phyloP scores from a whole-genome alignment of 2,888 invertebrate species.

The Carabus problematicus region DNA sequence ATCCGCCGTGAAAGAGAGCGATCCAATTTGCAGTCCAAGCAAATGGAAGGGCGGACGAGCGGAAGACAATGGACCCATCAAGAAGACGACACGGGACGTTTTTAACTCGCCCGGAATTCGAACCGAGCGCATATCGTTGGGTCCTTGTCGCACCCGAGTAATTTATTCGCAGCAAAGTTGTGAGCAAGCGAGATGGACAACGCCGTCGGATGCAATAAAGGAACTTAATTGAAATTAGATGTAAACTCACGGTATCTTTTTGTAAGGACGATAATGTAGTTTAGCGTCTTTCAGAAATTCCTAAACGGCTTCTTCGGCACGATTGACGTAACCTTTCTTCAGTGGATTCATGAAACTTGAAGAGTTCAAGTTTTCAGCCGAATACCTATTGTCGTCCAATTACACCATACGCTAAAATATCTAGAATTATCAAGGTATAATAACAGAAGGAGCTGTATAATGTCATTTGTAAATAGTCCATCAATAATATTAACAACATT shows the following conservation, averaged over 20 bases:
- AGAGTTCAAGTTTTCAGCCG: too few relatives aligned
- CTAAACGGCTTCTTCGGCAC: conserved; percentile 11
- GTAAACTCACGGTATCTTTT: conserved; percentile 37
- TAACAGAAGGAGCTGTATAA: too few relatives aligned
- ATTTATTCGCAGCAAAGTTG: conserved; percentile 28
- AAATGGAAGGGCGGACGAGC: conserved; percentile 3
- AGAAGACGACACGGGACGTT: conserved; percentile 23
- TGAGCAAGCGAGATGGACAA: conserved; percentile 20
- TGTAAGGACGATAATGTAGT: conserved; percentile 25
- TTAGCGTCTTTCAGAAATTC: conserved; percentile 5
- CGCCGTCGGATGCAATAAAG: conserved; percentile 35
- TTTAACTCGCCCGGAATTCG: conserved; percentile 28
- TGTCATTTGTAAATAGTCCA: too few relatives aligned
- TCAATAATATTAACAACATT: too few relatives aligned
- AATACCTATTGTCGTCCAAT: too few relatives aligned
- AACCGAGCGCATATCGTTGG: neutral
- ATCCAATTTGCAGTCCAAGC: conserved; percentile 23
- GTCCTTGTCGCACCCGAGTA: conserved; percentile 20
- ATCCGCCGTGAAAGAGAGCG: conserved; percentile 14
- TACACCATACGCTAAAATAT: too few relatives aligned
- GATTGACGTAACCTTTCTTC: too few relatives aligned
- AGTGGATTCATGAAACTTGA: too few relatives aligned
- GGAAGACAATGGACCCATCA: conserved; percentile 37
- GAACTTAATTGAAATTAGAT: conserved; percentile 41
- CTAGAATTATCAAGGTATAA: too few relatives aligned